Evolutionary conservation across 2,113 vertebrate species (phyloP).

Genomic region (Chloebia gouldiae): DNA sequence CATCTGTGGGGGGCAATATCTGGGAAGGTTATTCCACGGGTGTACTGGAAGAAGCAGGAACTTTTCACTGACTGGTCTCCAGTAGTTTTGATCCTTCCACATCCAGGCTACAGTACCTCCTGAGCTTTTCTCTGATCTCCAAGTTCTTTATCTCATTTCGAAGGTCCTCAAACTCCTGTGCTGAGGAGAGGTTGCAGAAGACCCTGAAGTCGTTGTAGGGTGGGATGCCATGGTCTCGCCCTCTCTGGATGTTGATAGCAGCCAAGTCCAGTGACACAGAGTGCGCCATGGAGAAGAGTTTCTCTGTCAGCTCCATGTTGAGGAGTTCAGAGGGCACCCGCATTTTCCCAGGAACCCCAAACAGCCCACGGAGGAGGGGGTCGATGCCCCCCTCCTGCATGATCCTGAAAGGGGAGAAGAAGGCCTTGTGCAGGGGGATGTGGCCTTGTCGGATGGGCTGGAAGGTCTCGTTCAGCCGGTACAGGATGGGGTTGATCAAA

Average conservation of each 20-base stretch:
- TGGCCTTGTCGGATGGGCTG: constrained; percentile 70
- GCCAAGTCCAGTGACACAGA: constrained; percentile 74
- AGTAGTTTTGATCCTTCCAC: not conserved
- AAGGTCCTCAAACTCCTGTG: constrained; percentile 71
- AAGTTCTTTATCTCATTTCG: constrained; percentile 74
- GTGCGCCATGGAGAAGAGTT: constrained; percentile 76
- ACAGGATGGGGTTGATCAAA: constrained; percentile 72
- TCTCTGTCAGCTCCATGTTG: constrained; percentile 75
- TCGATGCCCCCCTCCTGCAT: constrained; percentile 73
- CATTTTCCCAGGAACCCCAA: constrained; percentile 74
- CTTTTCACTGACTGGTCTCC: not conserved
- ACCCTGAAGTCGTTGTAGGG: constrained; percentile 76
- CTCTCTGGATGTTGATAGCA: constrained; percentile 75
- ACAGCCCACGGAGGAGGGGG: constrained; percentile 71
- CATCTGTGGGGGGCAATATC: not conserved
- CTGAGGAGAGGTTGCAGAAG: constrained; percentile 75
- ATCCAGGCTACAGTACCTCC: constrained; percentile 54
- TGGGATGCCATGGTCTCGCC: constrained; percentile 73
- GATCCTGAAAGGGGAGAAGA: constrained; percentile 76
- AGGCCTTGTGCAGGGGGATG: constrained; percentile 72
- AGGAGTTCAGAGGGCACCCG: constrained; percentile 70
- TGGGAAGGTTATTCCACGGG: not conserved
- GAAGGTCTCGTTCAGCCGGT: constrained; percentile 70
- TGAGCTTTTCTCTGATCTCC: constrained; percentile 75
- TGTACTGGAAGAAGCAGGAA: not conserved